Evolutionary conservation across 2,888 invertebrate species (phyloP).

Genomic region (Helleia helle): DNA sequence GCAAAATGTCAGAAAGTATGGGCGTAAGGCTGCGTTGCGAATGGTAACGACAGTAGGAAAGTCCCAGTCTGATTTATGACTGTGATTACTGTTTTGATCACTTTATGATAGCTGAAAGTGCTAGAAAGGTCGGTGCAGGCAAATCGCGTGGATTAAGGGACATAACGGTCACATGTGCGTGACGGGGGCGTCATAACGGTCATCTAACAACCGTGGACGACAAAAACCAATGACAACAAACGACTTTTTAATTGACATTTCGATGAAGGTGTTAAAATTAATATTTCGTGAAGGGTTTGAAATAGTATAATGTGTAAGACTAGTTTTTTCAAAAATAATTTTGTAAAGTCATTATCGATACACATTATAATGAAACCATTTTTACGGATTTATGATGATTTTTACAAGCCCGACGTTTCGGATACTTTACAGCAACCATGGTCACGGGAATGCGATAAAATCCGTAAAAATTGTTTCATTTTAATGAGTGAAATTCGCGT

Average conservation of each 20-base stretch:
- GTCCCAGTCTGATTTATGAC: slow-evolving; percentile 52
- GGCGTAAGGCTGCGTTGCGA: slow-evolving; percentile 44
- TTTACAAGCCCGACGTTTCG: no score
- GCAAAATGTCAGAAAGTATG: slow-evolving; percentile 45
- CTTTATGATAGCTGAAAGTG: slow-evolving; percentile 68
- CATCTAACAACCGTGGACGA: slow-evolving; percentile 37
- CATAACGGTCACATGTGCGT: slow-evolving; percentile 43
- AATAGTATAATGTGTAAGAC: no score
- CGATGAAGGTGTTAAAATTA: no score
- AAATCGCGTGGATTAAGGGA: slow-evolving; percentile 50
- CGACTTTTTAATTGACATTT: slow-evolving; percentile 42
- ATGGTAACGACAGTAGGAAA: slow-evolving; percentile 58
- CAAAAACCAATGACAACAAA: slow-evolving; percentile 28
- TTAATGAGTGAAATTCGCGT: no score
- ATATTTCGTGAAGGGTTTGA: no score
- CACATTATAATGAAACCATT: no score
- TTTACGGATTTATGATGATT: no score
- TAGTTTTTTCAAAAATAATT: no score
- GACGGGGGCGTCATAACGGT: slow-evolving; percentile 49
- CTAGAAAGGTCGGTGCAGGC: slow-evolving; percentile 58
- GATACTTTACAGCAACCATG: no score
- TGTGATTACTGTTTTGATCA: slow-evolving; percentile 69
- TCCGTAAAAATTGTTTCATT: no score
- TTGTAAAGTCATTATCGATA: no score
- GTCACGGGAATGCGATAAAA: no score